Evolutionary conservation across 2,888 invertebrate species (phyloP), one percentile per base, ranked within the genome.

Genomic region (Conomelus anceps): DNA sequence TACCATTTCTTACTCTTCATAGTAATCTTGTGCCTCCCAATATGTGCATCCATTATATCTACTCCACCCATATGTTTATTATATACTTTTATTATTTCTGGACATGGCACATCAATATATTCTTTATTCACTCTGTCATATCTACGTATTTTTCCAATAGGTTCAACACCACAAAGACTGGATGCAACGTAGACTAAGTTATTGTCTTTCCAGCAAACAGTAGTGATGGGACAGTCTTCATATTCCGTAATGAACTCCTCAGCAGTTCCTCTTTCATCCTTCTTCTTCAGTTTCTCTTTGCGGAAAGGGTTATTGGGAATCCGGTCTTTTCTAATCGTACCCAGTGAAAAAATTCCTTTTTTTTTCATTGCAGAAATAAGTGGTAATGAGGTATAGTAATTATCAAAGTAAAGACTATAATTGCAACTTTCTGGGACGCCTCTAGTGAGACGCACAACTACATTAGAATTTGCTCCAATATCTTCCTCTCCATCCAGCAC

Each of bases 1-100:
- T 92, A 91, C 91, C 92, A 92, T 89, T 92, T 93, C n/a, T 91
- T 90, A 13, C 91, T 92, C 90, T 92, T 91, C 29, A 90, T 90
- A 86, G 91, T 91, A 7, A 92, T 91, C 22, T 92, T 26, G 34
- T 92, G 92, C 17, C 90, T 89, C 22, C 92, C 91, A 90, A 92
- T 91, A 86, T 92, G 90, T 41, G 92, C 91, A 85, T 93, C 92
- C 63, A 91, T 84, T 1, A 92, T 41, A 90, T 92, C 91, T 89
- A 92, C 92, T 3, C 92, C 92, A 3, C 92, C 91, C 90, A 92
- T 93, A 89, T 91, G 90, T 23, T 90, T 90, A 87, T 92, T 92
- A 90, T 92, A 92, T 0, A 91, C 91, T 85, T 88, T 91, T 0
- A 92, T 92, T 11, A 92, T 88, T 89, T 90, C 88, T 22, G 92